These are phyloP conservation scores for Scaptomyza polygonia DNA, from an alignment of 2,888 invertebrate genomes.

Conservation along the genomic window DNA sequence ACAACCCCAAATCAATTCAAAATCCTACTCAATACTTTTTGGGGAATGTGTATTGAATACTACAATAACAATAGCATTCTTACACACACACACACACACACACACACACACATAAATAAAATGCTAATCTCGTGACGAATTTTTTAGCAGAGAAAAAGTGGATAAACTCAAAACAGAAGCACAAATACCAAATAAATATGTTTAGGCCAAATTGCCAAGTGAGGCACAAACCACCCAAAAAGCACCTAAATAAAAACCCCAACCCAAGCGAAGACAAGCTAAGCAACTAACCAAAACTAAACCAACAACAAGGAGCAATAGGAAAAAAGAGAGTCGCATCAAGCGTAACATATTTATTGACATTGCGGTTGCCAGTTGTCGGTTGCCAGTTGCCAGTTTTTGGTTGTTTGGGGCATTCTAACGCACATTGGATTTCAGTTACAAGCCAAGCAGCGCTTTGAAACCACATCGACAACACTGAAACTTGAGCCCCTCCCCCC, in stretches of 20 bases:
- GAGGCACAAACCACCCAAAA: constrained; percentile 7
- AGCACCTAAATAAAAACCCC: not conserved
- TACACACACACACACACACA: constrained; percentile 14
- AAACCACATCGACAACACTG: constrained; percentile 48
- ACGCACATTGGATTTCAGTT: constrained; percentile 73
- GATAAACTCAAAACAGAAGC: constrained; percentile 28
- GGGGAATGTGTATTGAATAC: constrained; percentile 28
- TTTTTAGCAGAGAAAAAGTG: constrained; percentile 26
- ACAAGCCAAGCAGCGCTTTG: constrained; percentile 40
- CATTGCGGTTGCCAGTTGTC: constrained; percentile 68
- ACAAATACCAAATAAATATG: constrained; percentile 74
- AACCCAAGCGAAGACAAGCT: constrained; percentile 4
- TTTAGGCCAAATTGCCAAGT: constrained; percentile 73
- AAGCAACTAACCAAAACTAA: constrained; percentile 33
- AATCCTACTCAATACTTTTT: not conserved
- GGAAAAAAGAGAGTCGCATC: constrained; percentile 64
- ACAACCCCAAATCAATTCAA: constrained; percentile 20
- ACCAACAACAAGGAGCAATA: constrained; percentile 11
- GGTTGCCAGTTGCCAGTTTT: constrained; percentile 13
- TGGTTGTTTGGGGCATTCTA: constrained; percentile 47
- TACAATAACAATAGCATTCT: constrained; percentile 9
- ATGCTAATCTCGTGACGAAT: constrained; percentile 44
- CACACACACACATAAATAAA: constrained; percentile 5
- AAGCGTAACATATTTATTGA: constrained; percentile 80
- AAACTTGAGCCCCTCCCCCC: no score